Evolutionary conservation across 1,140 invertebrate species (phyloP), one percentile per base, ranked within the genome.

Genomic region (Cecropterus lyciades): DNA sequence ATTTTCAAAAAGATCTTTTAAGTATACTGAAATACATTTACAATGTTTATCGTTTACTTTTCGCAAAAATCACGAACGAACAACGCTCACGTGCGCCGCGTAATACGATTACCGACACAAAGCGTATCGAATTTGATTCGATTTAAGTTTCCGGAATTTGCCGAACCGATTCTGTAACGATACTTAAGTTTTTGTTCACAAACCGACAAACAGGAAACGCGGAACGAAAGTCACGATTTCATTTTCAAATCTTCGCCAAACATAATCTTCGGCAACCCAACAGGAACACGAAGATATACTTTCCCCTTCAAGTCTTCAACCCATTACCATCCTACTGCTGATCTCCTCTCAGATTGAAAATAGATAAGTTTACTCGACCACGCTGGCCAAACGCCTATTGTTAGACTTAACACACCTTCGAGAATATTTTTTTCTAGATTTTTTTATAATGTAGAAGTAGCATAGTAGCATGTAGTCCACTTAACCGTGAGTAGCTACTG

Each of bases 51-150:
- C 84, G 77, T 79, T 64, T 16, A 75, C 68, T 69, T 78, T 77
- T 79, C 57, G 72, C 79, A 79, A 88, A 85, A 77, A 82, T 80
- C 87, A 90, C 85, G 87, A 82, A 85, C 83, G 60, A 74, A 83
- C 67, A 79, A 83, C 70, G 79, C 74, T 84, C 87, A 90, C 85
- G 87, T 90, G 87, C 84, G 77, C 75, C 48, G 48, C 43, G 72
- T 79, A 85, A 87, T 76, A 80, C 75, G 85, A 84, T 87, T 87
- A 87, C 52, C 53, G n/a, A 69, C 69, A 87, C 75, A 87, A 85
- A 83, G 69, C 73, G 70, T 72, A 75, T 74, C 65, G 65, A 77
- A 77, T 76, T 70, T 59, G 69, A 77, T 68, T 67, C 73, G 65
- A 69, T n/a, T 82, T 75, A 77, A 73, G 80, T 82, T 88, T 85